phyloP scores from a whole-genome alignment of 2,113 vertebrate species.

The Lophochroa leadbeateri region DNA sequence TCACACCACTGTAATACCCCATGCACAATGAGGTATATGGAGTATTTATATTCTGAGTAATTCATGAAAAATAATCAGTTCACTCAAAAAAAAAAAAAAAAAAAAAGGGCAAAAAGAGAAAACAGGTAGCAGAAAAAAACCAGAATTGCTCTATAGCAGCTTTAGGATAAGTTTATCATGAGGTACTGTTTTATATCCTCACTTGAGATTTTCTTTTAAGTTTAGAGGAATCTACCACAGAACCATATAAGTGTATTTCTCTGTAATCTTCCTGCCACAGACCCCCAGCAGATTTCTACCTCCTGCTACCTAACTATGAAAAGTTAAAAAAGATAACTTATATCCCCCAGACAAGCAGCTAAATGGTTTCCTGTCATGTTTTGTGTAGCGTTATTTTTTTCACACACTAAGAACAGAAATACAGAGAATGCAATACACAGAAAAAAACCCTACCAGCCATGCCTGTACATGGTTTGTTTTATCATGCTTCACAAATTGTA shows the following conservation, averaged over 20 bases:
- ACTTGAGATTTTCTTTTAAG: neutral
- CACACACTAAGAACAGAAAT: neutral
- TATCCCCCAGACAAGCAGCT: constrained; percentile 10
- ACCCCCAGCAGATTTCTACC: neutral
- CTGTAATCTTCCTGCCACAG: neutral
- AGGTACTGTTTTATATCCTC: neutral
- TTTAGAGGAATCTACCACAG: neutral
- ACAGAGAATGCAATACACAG: neutral
- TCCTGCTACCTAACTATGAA: neutral
- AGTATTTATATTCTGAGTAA: neutral
- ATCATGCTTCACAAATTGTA: neutral
- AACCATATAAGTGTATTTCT: neutral
- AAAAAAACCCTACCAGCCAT: neutral
- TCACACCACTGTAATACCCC: neutral
- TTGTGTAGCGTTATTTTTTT: neutral
- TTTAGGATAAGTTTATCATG: neutral
- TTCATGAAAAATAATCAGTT: neutral
- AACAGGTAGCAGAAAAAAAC: neutral
- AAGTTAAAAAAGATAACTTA: constrained; percentile 24
- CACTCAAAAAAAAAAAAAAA: neutral
- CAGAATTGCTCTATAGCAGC: rapidly evolving
- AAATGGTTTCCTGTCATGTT: neutral
- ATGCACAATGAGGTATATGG: neutral
- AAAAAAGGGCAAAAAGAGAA: neutral
- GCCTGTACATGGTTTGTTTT: neutral